Conservation (phyloP, 92 coral and sea anemone species). For the Virgularia gustaviana region DNA sequence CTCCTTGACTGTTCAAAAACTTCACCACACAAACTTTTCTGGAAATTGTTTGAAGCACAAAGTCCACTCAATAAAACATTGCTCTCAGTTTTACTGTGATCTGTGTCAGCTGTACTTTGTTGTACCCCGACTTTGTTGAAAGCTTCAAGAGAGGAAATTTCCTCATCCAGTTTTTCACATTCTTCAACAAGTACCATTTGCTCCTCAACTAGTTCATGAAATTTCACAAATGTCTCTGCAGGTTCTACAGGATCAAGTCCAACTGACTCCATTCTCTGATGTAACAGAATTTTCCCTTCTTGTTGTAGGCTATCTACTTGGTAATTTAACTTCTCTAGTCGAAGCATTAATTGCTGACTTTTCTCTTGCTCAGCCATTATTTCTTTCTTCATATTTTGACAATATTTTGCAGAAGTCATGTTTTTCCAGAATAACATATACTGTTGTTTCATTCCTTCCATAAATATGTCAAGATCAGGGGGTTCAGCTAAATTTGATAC, state of each 20-base stretch:
- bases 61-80: background rate
- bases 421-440: conserved; percentile 71
- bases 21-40: conserved; percentile 59
- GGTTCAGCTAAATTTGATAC: background rate
- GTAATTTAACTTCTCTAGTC: conserved; percentile 66
- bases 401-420: conserved; percentile 76
- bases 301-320: conserved; percentile 72
- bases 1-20: conserved; percentile 57
- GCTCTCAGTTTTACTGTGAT: background rate
- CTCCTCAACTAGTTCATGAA: conserved; percentile 32
- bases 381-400: conserved; percentile 64
- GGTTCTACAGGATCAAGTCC: conserved; percentile 23
- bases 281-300: conserved; percentile 68
- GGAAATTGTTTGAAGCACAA: conserved; percentile 35
- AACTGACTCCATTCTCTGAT: conserved; percentile 79
- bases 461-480: conserved; percentile 10
- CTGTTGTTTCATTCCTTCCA: conserved; percentile 50
- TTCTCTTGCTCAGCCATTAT: conserved; percentile 68
- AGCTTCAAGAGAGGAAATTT: conserved; percentile 1
- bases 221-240: conserved; percentile 32
- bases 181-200: conserved; percentile 16
- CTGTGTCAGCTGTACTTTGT: background rate
- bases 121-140: background rate
- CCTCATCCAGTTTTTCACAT: conserved; percentile 7
- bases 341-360: conserved; percentile 59